Conservation (phyloP, 1,140 invertebrate genomes). For the Tyrophagus putrescentiae region DNA sequence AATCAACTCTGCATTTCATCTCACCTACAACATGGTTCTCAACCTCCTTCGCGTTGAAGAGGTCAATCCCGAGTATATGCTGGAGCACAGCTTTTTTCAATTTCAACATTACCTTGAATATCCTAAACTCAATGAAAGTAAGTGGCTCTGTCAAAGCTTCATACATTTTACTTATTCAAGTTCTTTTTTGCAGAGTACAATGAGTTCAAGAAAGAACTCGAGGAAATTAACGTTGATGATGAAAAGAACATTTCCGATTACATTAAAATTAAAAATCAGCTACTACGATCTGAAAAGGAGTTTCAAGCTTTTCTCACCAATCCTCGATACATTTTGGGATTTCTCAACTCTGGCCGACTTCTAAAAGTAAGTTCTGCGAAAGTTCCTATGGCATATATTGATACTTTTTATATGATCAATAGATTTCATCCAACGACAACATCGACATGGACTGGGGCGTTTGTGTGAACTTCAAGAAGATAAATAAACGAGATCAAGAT, state of each 20-base stretch:
- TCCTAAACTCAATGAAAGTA: slow-evolving; percentile 70
- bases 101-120: slow-evolving; percentile 96
- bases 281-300: slow-evolving; percentile 54
- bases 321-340: slow-evolving; percentile 76
- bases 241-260: slow-evolving; percentile 67
- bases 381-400: neutral
- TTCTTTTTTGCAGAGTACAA: slow-evolving; percentile 47
- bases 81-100: slow-evolving; percentile 94
- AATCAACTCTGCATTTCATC: slow-evolving; percentile 94
- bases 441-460: slow-evolving; percentile 91
- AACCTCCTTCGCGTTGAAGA: slow-evolving; percentile 91
- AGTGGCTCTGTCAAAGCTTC: slow-evolving; percentile 29
- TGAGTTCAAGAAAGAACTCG: slow-evolving; percentile 48
- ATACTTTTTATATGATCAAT: slow-evolving; percentile 17
- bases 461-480: slow-evolving; percentile 71
- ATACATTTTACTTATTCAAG: slow-evolving; percentile 17
- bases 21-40: slow-evolving; percentile 99
- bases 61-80: slow-evolving; percentile 98
- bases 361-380: slow-evolving; percentile 51
- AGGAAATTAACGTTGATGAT: slow-evolving; percentile 39
- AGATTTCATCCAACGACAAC: slow-evolving; percentile 62
- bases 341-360: slow-evolving; percentile 80
- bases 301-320: slow-evolving; percentile 63
- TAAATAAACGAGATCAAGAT: slow-evolving; percentile 44
- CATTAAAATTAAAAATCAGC: slow-evolving; percentile 63